Base-by-base conservation (phyloP, 2,797 vertebrate species). In the Bradypus variegatus region DNA sequence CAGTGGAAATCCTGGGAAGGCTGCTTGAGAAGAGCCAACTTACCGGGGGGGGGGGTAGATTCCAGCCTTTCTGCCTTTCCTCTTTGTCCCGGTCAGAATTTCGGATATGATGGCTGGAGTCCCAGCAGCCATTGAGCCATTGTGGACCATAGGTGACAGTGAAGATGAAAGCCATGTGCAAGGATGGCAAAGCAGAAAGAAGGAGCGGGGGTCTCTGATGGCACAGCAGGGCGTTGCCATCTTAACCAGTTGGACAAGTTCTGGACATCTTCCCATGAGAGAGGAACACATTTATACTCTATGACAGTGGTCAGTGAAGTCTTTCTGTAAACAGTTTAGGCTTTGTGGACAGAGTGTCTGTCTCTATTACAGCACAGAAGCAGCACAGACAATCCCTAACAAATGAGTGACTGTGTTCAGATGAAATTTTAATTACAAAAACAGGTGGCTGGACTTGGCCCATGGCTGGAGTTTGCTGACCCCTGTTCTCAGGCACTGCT, bases 361-460 rank as follows among this genome's bases (percentile, higher is more conserved):
- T 58, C 77, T 45, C 69, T 16, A 2, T 36, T 50, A 7, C 25
- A 23, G 31, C 33, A 6, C n/a, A 78, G 23, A 77, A 82, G n/a
- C 21, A 69, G 60, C 38, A 1, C 10, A 38, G 45, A 83, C 3
- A 41, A 72, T 21, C 31, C 48, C 38, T 60, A 78, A 11, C 55
- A 41, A 58, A 76, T 27, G 27, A 82, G 33, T 53, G 62, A 70
- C 64, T 65, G 5, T 60, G 3, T n/a, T 65, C 8, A 25, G 89
- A 81, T 76, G 62, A 88, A 83, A 78, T 73, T 76, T 85, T 92
- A 73, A 80, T 84, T 41, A 83, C 15, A 76, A 62, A 76, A 67
- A 31, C 62, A 77, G 48, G 38, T 41, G 60, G n/a, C 36, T 65
- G 4, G n/a, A 25, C 62, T 72, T 65, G 21, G 4, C 33, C 36